phyloP scores from a whole-genome alignment of 2,797 vertebrate species.

The Anas capensis region DNA sequence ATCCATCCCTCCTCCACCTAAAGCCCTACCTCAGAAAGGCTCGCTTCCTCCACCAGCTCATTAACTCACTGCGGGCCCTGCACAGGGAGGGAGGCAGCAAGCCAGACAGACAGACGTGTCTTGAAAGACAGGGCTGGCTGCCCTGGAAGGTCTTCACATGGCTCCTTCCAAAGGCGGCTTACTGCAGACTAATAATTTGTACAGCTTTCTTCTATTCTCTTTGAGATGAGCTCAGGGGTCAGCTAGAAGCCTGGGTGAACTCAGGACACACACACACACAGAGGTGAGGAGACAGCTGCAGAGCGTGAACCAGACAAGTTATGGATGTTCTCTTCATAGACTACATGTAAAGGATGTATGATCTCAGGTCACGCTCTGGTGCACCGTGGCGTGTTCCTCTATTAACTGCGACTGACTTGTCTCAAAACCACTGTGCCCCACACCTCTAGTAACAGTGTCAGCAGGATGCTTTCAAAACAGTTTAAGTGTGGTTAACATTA shows the following conservation, averaged over 20 bases:
- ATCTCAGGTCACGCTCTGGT: neutral
- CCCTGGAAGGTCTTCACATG: neutral
- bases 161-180: neutral
- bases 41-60: neutral
- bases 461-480: neutral
- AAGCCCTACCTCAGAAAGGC: neutral
- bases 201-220: neutral
- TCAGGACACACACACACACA: neutral
- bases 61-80: neutral
- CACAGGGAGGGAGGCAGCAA: neutral
- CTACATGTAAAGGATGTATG: neutral
- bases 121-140: neutral
- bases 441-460: neutral
- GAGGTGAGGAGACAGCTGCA: neutral
- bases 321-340: neutral
- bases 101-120: neutral
- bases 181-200: neutral
- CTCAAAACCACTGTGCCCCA: neutral
- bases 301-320: neutral
- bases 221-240: neutral
- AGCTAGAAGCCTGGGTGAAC: neutral
- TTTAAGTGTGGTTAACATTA: neutral
- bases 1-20: neutral
- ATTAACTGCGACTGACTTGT: neutral
- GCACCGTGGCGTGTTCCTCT: neutral